Evolutionary conservation across 1,140 invertebrate species (phyloP).

Genomic region (Diuraphis noxia): DNA sequence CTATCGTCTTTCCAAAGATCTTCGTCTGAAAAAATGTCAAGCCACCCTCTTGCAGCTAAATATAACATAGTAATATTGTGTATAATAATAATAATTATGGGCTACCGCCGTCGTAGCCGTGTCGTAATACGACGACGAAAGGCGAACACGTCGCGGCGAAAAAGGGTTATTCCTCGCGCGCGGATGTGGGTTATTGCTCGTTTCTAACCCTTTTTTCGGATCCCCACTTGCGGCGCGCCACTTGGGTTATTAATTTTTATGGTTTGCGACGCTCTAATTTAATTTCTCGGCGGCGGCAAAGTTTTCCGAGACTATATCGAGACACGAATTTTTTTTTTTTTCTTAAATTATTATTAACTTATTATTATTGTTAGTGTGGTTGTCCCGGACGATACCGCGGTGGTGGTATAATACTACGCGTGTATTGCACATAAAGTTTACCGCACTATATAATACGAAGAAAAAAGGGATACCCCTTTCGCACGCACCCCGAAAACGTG

Average conservation of each 20-base stretch:
- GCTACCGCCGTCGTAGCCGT: neutral
- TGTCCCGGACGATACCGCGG: neutral
- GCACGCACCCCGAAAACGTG: neutral
- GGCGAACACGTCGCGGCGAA: neutral
- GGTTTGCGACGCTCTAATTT: constrained; percentile 24
- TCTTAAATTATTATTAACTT: constrained; percentile 12
- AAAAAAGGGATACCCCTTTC: neutral
- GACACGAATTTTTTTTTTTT: neutral
- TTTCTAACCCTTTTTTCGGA: constrained; percentile 39
- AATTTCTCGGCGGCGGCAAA: neutral
- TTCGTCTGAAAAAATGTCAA: neutral
- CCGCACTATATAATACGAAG: neutral
- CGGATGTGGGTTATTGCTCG: constrained; percentile 29
- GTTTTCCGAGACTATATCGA: neutral
- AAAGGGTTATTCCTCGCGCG: neutral
- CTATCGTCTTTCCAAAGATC: neutral
- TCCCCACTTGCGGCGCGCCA: neutral
- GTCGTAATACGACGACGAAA: constrained; percentile 37
- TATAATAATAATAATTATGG: constrained; percentile 13
- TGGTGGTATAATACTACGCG: neutral
- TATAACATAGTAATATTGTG: neutral
- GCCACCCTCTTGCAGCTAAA: neutral
- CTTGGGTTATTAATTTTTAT: constrained; percentile 47
- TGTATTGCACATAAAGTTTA: neutral
- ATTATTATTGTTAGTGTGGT: neutral